Base-by-base conservation (phyloP, 2,113 vertebrate species). In the Notothenia coriiceps region DNA sequence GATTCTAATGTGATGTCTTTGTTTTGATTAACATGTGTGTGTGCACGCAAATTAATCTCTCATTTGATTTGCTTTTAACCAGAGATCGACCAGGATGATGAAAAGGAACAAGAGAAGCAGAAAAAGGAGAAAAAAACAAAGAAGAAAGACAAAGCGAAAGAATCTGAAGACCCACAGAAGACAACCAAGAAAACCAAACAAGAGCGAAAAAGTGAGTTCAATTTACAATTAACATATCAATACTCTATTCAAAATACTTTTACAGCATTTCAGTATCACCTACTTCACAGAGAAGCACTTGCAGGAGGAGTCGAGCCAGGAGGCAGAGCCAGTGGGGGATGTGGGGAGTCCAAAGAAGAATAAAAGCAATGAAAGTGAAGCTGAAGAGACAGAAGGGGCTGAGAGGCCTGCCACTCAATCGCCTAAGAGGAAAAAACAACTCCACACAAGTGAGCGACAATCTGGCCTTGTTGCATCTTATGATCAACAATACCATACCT, bases 121-220 rank as follows among this genome's bases (percentile, higher is more conserved):
- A 93, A 92, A 80, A 93, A 86, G 47, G 88, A 89, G 70, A 94
- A 89, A 70, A 94, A 87, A 68, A 84, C 66, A 0, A 94, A 90
- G 73, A 90, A 90, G 65, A 91, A 88, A 44, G 47, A 84, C 60
- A 90, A 90, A 84, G 66, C 8, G 20, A 91, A 91, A 69, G 88
- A 85, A 22, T 68, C 72, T 3, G 82, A 84, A 12, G 85, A 88
- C 12, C 47, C 64, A 15, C 77, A 82, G 44, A 93, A 87, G 81
- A 81, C 74, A 12, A 91, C 79, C 55, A 93, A 90, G 70, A 82
- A 64, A 3, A 74, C 70, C 22, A 91, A 91, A 81, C 70, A 82
- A 72, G 88, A 91, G 10, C 64, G 82, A 79, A 91, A 91, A 94
- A 89, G 74, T 92, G 89, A 14, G 17, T 67, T 69, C 18, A 22